phyloP scores from a whole-genome alignment of 2,113 vertebrate species.

The Neolamprologus modestus region DNA sequence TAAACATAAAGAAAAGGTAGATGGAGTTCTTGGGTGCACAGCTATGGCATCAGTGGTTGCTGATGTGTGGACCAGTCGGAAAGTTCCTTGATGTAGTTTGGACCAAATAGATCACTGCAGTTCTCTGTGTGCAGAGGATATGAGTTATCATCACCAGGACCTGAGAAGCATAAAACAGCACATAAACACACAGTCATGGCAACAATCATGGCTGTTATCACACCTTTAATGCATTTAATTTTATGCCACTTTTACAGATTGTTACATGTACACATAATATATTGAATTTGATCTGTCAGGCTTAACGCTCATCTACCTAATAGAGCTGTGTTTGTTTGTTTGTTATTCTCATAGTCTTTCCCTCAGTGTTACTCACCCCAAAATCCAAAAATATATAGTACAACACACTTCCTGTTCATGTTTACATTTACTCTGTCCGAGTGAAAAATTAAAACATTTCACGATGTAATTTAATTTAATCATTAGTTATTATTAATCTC shows the following conservation, averaged over 20 bases:
- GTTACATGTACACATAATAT: neutral
- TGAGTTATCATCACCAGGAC: constrained; percentile 22
- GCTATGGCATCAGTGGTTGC: constrained; percentile 17
- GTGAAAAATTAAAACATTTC: neutral
- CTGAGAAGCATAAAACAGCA: constrained; percentile 18
- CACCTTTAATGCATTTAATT: neutral
- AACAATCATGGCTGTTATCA: neutral
- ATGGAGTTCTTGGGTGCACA: neutral
- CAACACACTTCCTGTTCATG: neutral
- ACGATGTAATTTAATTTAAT: neutral
- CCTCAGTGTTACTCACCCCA: neutral
- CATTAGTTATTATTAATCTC: neutral
- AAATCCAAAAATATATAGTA: neutral
- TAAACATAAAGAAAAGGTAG: neutral
- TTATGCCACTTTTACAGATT: neutral
- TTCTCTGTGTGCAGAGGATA: constrained; percentile 36
- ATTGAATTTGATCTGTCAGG: neutral
- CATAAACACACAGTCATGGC: neutral
- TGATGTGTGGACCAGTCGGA: constrained; percentile 49
- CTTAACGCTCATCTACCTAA: neutral
- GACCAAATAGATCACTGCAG: constrained; percentile 33
- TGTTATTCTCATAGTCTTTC: neutral
- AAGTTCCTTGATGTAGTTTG: constrained; percentile 46
- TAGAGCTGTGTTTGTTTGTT: neutral
- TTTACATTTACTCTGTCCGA: neutral